Evolutionary conservation across 2,888 invertebrate genomes (phyloP), one percentile per base, ranked within the genome.

Genomic region (Drosophila lacicola): DNA sequence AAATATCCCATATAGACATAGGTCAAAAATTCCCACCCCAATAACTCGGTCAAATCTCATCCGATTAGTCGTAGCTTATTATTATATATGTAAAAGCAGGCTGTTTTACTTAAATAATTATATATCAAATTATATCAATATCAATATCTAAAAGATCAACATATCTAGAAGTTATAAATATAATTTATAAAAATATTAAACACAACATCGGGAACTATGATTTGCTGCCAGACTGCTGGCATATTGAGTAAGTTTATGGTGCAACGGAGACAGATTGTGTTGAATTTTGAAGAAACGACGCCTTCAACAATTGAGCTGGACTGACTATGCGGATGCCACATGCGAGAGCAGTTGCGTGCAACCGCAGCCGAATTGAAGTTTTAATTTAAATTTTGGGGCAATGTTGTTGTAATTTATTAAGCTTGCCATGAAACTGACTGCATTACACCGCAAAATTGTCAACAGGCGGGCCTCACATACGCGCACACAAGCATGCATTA

Each of bases 361-460:
- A 39, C 44, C 21, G 11, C 45, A 42, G 37, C 14, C 19, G 11
- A 21, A 41, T 17, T 55, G 17, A 45, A 21, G 14, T 17, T 17
- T 47, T 42, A 46, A 21, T 50, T 51, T 33, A 39, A 33, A 9
- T 50, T 61, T 64, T 57, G 37, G 37, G 39, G 17, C 41, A 49
- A 37, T 55, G 46, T 47, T 62, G 53, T 33, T 60, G 71, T 54
- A 63, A 70, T 84, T 77, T 68, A 73, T 62, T 64, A 70, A 55
- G 63, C 62, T 66, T 57, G 53, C 57, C 63, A 58, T 64, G 58
- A 70, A 82, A 72, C 73, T 82, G 78, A 72, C 80, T 70, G 68
- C 78, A 54, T 58, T 75, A 73, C 51, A 75, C 80, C 75, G 51
- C 80, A 75, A 73, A 78, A 78, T 60, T 75, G 74, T 82, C 85